Evolutionary conservation across 2,797 vertebrate genomes (phyloP).

Genomic region (Xenentodon cancila): DNA sequence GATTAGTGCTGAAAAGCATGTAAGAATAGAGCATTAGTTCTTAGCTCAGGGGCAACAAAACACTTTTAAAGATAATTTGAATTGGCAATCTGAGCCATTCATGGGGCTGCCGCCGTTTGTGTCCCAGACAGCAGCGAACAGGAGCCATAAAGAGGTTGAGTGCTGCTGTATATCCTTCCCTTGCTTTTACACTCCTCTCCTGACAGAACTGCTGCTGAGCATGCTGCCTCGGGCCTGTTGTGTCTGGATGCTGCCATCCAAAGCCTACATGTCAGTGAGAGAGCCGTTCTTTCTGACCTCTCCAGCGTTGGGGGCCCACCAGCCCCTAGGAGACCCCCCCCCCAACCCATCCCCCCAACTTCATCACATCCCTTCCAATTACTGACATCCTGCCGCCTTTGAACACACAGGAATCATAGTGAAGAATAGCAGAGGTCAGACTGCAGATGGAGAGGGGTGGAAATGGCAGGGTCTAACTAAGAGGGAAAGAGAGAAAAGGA

Average conservation of each 20-base stretch:
- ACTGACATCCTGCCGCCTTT: slow-evolving; percentile 83
- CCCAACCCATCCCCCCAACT: slow-evolving; percentile 52
- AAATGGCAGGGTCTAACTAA: slow-evolving; percentile 73
- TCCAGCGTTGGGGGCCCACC: slow-evolving; percentile 72
- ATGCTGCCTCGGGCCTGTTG: slow-evolving; percentile 73
- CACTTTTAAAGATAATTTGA: slow-evolving; percentile 27
- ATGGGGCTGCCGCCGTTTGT: slow-evolving; percentile 10
- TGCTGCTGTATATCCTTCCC: slow-evolving; percentile 49
- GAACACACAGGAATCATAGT: slow-evolving; percentile 82
- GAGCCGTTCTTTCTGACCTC: slow-evolving; percentile 79
- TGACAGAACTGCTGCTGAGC: slow-evolving; percentile 71
- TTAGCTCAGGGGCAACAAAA: slow-evolving; percentile 34
- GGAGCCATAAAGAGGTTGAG: slow-evolving; percentile 43
- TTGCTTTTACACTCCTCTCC: slow-evolving; percentile 49
- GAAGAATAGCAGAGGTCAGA: slow-evolving; percentile 85
- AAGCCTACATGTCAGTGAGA: slow-evolving; percentile 76
- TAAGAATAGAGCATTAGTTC: slow-evolving; percentile 28
- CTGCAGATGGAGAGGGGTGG: slow-evolving; percentile 85
- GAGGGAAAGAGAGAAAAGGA: slow-evolving; percentile 71
- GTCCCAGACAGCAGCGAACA: slow-evolving; percentile 18
- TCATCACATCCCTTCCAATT: slow-evolving; percentile 86
- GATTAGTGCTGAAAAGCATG: slow-evolving; percentile 40
- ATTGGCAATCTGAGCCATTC: slow-evolving; percentile 15
- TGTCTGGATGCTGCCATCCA: slow-evolving; percentile 77
- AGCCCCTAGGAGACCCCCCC: slow-evolving; percentile 60